phyloP scores from a whole-genome alignment of 2,797 vertebrate species.

The Rhynchonycteris naso region DNA sequence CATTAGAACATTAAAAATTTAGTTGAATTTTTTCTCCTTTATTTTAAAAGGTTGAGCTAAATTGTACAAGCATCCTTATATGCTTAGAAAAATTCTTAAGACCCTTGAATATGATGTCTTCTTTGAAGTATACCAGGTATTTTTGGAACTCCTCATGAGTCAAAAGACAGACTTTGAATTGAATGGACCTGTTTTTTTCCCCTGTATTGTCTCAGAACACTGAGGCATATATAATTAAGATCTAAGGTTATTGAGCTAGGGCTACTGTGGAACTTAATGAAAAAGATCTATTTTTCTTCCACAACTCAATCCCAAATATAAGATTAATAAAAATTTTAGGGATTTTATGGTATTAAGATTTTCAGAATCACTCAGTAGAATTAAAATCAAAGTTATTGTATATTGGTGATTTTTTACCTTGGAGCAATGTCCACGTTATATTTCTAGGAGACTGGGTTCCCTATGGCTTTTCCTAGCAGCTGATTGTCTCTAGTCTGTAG shows the following conservation, averaged over 20 bases:
- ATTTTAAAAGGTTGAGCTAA: constrained; percentile 28
- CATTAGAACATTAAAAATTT: constrained; percentile 45
- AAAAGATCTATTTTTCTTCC: constrained; percentile 15
- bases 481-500: background rate
- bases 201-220: background rate
- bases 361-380: constrained; percentile 33
- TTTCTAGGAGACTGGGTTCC: background rate
- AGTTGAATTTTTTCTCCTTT: constrained; percentile 44
- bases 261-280: constrained; percentile 5
- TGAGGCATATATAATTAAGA: background rate
- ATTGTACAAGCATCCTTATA: background rate
- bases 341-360: background rate
- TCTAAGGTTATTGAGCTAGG: background rate
- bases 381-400: constrained; percentile 35
- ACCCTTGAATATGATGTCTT: constrained; percentile 11
- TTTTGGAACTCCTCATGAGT: constrained; percentile 30
- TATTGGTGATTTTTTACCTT: constrained; percentile 19
- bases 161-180: background rate
- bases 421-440: background rate
- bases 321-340: constrained; percentile 46
- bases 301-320: background rate
- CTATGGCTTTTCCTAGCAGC: background rate
- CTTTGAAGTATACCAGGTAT: background rate
- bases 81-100: background rate
- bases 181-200: background rate